Evolutionary conservation across 2,888 invertebrate species (phyloP).

Genomic region (Dynastes maya): DNA sequence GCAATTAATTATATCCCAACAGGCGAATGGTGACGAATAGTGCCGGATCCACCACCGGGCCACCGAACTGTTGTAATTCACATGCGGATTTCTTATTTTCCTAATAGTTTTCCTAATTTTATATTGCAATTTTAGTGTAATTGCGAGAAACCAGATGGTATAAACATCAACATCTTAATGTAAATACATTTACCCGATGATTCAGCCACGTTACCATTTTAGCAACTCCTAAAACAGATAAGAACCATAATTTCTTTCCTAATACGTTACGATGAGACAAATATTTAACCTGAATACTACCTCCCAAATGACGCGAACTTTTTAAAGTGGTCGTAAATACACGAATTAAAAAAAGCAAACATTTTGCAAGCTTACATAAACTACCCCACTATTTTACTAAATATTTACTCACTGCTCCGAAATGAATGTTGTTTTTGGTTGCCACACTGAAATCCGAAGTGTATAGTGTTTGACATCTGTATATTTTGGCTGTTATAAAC

Average conservation of each 20-base stretch:
- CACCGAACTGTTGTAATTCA: no score
- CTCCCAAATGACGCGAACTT: neutral
- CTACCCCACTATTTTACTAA: neutral
- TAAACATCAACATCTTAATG: neutral
- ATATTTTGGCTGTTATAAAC: neutral
- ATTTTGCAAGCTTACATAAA: neutral
- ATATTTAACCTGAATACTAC: constrained; percentile 8
- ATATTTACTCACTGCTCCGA: constrained; percentile 1
- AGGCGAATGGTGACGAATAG: no score
- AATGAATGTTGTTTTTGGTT: neutral
- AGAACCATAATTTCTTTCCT: no score
- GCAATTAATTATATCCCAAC: no score
- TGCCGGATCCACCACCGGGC: no score
- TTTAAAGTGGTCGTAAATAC: neutral
- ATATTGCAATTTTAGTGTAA: no score
- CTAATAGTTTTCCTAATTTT: no score
- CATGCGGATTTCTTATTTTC: no score
- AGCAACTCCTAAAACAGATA: no score
- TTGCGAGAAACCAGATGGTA: neutral
- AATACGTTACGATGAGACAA: constrained; percentile 3
- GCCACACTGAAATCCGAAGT: neutral
- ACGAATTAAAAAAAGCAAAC: constrained; percentile 8
- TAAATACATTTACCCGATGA: neutral
- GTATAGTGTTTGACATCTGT: neutral
- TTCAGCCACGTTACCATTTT: no score